A percentile compares a stretch with the other conserved stretches of the same genome.
These are phyloP conservation scores for Telmatherina bonti DNA, from an alignment of 2,797 vertebrate genomes.

Conservation along the genomic window DNA sequence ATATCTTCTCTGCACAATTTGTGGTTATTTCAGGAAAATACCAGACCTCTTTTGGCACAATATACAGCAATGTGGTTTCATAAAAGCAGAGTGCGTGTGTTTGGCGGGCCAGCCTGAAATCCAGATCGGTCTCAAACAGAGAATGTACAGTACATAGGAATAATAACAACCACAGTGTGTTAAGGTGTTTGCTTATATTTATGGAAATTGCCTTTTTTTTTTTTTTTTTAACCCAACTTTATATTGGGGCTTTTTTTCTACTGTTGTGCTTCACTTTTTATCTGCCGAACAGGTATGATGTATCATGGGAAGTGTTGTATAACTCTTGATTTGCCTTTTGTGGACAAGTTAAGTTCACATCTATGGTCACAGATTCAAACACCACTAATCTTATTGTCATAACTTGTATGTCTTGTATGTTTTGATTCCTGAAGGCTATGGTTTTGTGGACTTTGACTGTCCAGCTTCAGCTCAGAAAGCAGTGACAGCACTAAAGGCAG, in stretches of 20 bases:
- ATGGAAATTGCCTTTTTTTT: no score
- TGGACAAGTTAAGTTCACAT: conserved; percentile 5
- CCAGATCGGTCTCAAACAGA: no score
- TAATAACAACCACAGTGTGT: no score
- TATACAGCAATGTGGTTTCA: no score
- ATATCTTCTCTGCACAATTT: no score
- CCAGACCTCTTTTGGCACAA: no score
- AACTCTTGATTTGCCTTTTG: conserved; percentile 53
- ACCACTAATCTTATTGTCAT: conserved; percentile 21
- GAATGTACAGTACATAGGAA: no score
- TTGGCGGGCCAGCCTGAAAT: no score
- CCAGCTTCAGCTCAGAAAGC: conserved; percentile 90
- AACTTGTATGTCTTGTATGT: conserved; percentile 25
- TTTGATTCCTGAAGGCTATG: conserved; percentile 84
- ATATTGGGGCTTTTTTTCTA: background rate
- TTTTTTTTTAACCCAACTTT: no score
- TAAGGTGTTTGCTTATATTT: no score
- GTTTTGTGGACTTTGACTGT: conserved; percentile 94
- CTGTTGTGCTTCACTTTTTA: background rate
- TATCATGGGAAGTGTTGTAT: conserved; percentile 42
- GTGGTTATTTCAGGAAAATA: no score
- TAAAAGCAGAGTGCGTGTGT: no score
- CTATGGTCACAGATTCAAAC: background rate
- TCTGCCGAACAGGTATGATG: conserved; percentile 34
- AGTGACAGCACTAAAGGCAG: conserved; percentile 88